Evolutionary conservation across 2,113 vertebrate genomes (phyloP), one percentile per base, ranked within the genome.

Genomic region (Mystacornis crossleyi): DNA sequence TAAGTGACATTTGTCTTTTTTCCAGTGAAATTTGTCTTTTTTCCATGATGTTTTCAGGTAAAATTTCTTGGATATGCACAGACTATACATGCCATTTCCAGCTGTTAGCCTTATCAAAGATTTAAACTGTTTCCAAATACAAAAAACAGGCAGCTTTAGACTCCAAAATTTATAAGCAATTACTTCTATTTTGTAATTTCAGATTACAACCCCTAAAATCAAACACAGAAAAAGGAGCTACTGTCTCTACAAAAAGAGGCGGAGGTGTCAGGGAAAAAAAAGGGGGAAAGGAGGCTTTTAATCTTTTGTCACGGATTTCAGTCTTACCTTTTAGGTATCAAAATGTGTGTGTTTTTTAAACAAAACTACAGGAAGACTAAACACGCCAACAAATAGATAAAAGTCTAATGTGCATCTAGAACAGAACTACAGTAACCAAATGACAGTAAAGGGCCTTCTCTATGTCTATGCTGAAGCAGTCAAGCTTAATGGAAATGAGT

Each of bases 251-350:
- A 87, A 54, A 71, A 65, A 50, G 33, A 81, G 12, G 47, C 8
- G 5, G 48, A 84, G 9, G 7, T 45, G 7, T 69, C 6, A 3
- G 13, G 17, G 6, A 1, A 0, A 14, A 45, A 51, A 51, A 23
- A 33, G 4, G 1, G 6, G 5, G 7, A 2, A 18, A 1, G 2
- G 6, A 3, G 4, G 4, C 16, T 50, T 64, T 81, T 33, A 40
- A 53, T 45, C 83, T 75, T 72, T 7, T 53, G 28, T 62, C 7
- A 19, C 10, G 17, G 14, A 72, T 43, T 95, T 82, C 17, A 82
- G 12, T 12, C 45, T 25, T 25, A 34, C 5, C 8, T 47, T 67
- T 74, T 14, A 93, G 14, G 25, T 28, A 78, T 42, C 28, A n/a
- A 89, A 83, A 91, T 4, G 17, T 4, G 4, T 24, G 65, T 88